Evolutionary conservation across 2,797 vertebrate genomes (phyloP), one percentile per base, ranked within the genome.

Genomic region (Bryconaethiops microstoma): DNA sequence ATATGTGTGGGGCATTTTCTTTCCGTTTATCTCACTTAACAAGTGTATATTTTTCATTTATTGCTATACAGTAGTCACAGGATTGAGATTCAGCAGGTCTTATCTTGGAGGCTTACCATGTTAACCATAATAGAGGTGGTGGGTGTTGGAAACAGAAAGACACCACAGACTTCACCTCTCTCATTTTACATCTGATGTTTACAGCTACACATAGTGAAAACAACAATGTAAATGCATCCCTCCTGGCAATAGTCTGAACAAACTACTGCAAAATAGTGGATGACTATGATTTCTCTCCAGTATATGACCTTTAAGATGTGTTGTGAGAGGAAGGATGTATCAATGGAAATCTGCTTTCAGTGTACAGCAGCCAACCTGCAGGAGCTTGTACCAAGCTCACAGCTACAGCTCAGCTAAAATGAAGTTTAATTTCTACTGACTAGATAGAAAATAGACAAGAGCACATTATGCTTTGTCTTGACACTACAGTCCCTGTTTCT

Each of bases 401-500:
- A 90, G 84, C 85, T 78, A 68, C 68, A 86, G 85, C 82, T 79
- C 81, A 29, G 77, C 88, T 88, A 89, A 90, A 92, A 92, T 90
- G 75, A 90, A 87, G 85, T 90, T 92, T 91, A 90, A 92, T 92
- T 92, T 86, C 88, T 88, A 87, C 86, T 89, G 90, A 86, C 87
- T 90, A 87, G 89, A 89, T 89, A 83, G 87, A 88, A 86, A 91
- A 86, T 92, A 83, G 87, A 91, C 91, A 86, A 89, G 87, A 90
- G 90, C 86, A 89, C 88, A 92, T 89, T 91, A 87, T 86, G 90
- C 89, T 86, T 91, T 88, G 89, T 91, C 67, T 69, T 60, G 55
- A 57, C 55, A 25, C 42, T 77, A 86, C 87, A 79, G 68, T 82
- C 65, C 71, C 57, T 76, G 19, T 83, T 80, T 78, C 80, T 68